Base-by-base conservation (phyloP, 2,888 invertebrate genomes). In the Amiota mariae region DNA sequence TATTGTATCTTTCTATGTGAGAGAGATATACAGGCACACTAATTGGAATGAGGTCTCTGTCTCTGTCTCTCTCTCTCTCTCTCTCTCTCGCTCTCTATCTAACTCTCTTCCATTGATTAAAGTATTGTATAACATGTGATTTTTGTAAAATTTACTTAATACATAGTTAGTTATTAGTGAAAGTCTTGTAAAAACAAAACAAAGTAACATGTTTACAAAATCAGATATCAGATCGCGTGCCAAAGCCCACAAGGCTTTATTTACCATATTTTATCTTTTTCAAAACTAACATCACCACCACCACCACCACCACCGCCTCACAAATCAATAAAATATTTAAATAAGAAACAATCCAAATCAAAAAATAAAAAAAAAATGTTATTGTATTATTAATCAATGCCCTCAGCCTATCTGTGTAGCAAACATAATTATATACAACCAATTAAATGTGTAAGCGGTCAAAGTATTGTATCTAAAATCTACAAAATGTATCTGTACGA, bases 381-480 rank as follows among this genome's bases (percentile, higher is more conserved):
- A 36, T 36, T 36, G 36, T 36, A 36, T 36, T 36, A 36, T 36
- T 36, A 36, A 36, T 36, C 36, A 36, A 36, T 36, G 59, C 20
- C 59, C 4, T 59, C 4, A 59, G 59, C 15, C 8, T 18, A 59
- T 1, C 59, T 36, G 36, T 20, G 20, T 20, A 59, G 18, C 20
- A 59, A 36, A 8, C 24, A 68, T 68, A 68, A 68, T 68, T 68
- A 68, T 68, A 51, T 20, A 68, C 48, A 48, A 51, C 51, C 67
- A 68, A 68, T 68, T 68, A 68, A 68, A 68, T 68, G 51, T 54
- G 24, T 68, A 68, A 68, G 24, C 51, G 67, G 36, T 54, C 67
- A 68, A 68, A 59, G 18, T 12, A 20, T 20, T 59, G 36, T 59
- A 59, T 18, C 15, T 59, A 20, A 59, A 59, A 59, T 20, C 20